Conservation (phyloP, 2,888 invertebrate genomes). For the Acrobasis repandana region DNA sequence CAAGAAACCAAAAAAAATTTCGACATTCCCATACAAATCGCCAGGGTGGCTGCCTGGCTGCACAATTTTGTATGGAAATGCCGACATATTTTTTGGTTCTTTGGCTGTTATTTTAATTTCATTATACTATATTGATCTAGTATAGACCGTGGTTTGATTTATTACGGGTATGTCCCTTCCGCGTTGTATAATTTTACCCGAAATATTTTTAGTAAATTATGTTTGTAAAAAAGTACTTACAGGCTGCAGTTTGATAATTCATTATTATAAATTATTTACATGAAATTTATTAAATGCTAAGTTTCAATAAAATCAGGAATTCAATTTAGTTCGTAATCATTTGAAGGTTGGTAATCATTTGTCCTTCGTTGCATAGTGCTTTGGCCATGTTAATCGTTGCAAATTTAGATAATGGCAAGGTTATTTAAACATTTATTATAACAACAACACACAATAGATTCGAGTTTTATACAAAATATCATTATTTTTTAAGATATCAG, state of each 20-base stretch:
- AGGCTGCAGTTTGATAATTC: neutral
- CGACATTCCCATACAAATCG: too few species aligned
- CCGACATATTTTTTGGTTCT: too few species aligned
- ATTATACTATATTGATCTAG: too few species aligned
- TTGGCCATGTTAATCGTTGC: neutral
- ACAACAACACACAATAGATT: conserved; percentile 9
- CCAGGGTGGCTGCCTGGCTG: too few species aligned
- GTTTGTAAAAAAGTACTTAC: neutral
- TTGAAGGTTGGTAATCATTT: neutral
- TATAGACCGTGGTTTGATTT: too few species aligned
- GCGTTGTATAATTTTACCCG: too few species aligned
- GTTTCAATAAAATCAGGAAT: neutral
- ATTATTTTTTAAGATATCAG: neutral
- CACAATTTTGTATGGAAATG: too few species aligned
- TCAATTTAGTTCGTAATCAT: neutral
- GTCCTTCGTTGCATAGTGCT: conserved; percentile 2
- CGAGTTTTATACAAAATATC: conserved; percentile 6
- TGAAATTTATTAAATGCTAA: neutral
- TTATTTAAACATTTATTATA: conserved; percentile 11
- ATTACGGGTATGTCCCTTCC: too few species aligned
- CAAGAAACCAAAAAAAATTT: too few species aligned
- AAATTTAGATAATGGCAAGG: neutral
- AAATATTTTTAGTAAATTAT: neutral
- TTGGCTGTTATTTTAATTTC: too few species aligned
- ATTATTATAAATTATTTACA: neutral